Base-by-base conservation (phyloP, 1,140 invertebrate genomes). In the Trissolcus basalis region DNA sequence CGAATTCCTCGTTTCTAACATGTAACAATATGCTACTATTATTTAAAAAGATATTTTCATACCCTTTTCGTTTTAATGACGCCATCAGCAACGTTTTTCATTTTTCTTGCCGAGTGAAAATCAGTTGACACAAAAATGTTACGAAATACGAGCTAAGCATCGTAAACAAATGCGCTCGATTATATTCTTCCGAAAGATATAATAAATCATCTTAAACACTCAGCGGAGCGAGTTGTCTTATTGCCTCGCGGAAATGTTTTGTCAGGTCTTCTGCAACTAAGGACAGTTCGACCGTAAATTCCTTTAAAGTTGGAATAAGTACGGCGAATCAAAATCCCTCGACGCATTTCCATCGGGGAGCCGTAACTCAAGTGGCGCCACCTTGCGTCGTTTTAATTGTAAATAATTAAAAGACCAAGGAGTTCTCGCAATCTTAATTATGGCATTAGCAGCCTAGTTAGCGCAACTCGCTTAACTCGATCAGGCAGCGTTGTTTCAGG, bases 231-330 rank as follows among this genome's bases (percentile, higher is more conserved):
- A 64, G 50, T 64, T 48, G 61, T 43, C 19, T 64, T 64, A 64
- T 64, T 64, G 51, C 51, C 13, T 35, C 13, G 12, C 39, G 3
- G 9, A 64, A 64, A 47, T 48, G 61, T 64, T 64, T 64, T 48
- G 61, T 55, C 61, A 41, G 43, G 44, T 64, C 51, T 47, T 55
- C 54, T 54, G 54, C 54, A 64, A 48, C 27, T 27, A 64, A 64
- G 36, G 59, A 64, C 61, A 54, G 54, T 54, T 64, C 54, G 51
- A 13, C 58, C 61, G 61, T 64, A 55, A 64, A 64, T 64, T 35
- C 44, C 16, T 49, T 64, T 64, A 64, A 51, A 64, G 61, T 32
- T 13, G 27, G 48, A 63, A 63, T 63, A 63, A 63, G 45, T 63
- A 63, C 51, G 51, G 59, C 51, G 36, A 12, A 33, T 53, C 12